phyloP scores from a whole-genome alignment of 2,888 invertebrate genomes.

The Pomacea canaliculata region DNA sequence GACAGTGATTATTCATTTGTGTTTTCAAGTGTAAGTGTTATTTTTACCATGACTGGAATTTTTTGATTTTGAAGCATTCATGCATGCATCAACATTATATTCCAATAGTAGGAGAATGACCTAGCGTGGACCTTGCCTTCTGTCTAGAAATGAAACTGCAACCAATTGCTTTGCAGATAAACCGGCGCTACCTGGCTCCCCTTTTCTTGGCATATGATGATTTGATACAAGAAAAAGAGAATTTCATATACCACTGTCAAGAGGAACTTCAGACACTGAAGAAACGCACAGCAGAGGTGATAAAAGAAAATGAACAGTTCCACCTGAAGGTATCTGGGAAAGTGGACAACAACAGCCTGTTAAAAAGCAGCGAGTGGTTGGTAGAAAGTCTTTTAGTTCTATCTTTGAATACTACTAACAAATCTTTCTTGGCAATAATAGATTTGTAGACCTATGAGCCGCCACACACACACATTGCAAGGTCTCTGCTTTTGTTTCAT shows the following conservation, averaged over 20 bases:
- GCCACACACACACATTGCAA: too few species aligned
- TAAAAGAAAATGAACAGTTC: slow-evolving; percentile 62
- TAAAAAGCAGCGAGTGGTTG: slow-evolving; percentile 58
- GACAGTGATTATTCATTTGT: too few species aligned
- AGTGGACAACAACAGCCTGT: background rate
- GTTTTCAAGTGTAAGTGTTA: too few species aligned
- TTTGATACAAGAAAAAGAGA: slow-evolving; percentile 60
- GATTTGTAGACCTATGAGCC: too few species aligned
- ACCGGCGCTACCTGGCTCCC: slow-evolving; percentile 63
- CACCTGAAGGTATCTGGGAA: slow-evolving; percentile 37
- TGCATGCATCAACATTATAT: too few species aligned
- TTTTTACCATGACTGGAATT: too few species aligned
- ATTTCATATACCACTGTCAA: slow-evolving; percentile 54
- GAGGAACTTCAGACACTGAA: slow-evolving; percentile 53
- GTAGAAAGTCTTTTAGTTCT: slow-evolving; percentile 2
- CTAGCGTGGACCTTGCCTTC: too few species aligned
- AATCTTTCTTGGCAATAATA: background rate
- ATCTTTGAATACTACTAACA: background rate
- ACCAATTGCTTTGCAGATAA: slow-evolving; percentile 47
- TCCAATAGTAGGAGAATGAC: too few species aligned
- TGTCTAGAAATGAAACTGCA: too few species aligned
- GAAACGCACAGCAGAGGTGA: slow-evolving; percentile 53
- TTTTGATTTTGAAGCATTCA: too few species aligned
- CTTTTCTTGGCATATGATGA: slow-evolving; percentile 69
- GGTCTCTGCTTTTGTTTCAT: too few species aligned